Base-by-base conservation (phyloP, 1,140 invertebrate genomes). In the Papilio helenus region DNA sequence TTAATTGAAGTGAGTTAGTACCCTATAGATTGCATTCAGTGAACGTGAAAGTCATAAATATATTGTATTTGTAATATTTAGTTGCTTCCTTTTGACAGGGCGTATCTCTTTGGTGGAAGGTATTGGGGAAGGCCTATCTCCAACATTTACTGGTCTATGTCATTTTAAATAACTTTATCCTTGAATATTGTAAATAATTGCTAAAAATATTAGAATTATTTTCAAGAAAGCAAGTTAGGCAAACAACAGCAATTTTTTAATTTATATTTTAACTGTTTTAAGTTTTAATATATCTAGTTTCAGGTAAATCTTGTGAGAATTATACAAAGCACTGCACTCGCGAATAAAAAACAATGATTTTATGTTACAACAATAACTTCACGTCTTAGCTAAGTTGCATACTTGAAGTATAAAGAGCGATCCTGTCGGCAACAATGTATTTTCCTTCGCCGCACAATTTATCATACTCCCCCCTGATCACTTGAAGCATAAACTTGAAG, bases 401-500 rank as follows among this genome's bases (percentile, higher is more conserved):
- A 77, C 42, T 77, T 61, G 29, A 58, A 76, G 39, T 77, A 18
- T 65, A 65, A 20, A 77, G 34, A 58, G 16, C 73, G 74, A 26
- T 26, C 55, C 58, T 39, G 16, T 61, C 58, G 34, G 39, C 55
- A 42, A 65, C 55, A 65, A 77, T 77, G 58, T 77, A 77, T 77
- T 65, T 77, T 65, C 76, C 55, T 77, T 44, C 51, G n/a, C 39
- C 26, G 76, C 58, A 65, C 58, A 77, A 77, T 77, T 77, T 77
- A 77, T 77, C 55, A 77, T 65, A 77, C 34, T 34, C 76, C 55
- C 74, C 39, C 74, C 74, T 61, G 76, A 77, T 77, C 76, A 77
- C 58, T 77, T 34, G 76, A 77, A 65, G 55, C 23, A 77, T 58
- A 77, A 77, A 77, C 76, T 77, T 65, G 76, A 61, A 76, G 76